A percentile compares a stretch with the other conserved stretches of the same genome.
Evolutionary conservation across 2,888 invertebrate genomes (phyloP).

Genomic region (Dyspetes luteomarginatus): DNA sequence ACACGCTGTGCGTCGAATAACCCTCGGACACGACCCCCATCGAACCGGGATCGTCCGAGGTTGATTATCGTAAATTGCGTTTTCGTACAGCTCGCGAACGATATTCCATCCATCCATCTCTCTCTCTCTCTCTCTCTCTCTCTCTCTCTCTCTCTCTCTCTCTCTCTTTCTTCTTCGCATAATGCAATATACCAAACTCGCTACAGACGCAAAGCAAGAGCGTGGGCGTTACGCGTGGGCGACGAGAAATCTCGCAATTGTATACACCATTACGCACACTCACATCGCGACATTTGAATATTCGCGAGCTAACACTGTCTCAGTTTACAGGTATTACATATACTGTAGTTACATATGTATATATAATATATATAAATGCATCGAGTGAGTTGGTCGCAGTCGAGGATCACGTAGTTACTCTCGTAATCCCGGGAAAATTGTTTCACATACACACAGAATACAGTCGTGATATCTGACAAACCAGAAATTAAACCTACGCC

Average conservation of each 20-base stretch:
- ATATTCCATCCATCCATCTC: conserved; percentile 51
- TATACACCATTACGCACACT: background rate
- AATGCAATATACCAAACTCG: conserved; percentile 39
- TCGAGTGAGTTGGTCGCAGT: background rate
- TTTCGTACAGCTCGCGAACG: conserved; percentile 64
- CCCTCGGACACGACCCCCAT: conserved; percentile 28
- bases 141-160: conserved; percentile 1
- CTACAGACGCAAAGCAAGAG: conserved; percentile 26
- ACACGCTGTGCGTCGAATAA: conserved; percentile 29
- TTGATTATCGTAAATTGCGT: conserved; percentile 70
- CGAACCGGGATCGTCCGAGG: conserved; percentile 59
- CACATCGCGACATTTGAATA: conserved; percentile 51
- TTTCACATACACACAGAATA: conserved; percentile 6
- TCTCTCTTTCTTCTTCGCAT: conserved; percentile 9
- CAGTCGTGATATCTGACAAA: conserved; percentile 39
- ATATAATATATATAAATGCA: background rate
- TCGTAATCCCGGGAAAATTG: conserved; percentile 53
- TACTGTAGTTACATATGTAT: background rate
- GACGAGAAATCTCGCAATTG: conserved; percentile 51
- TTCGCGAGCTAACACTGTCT: conserved; percentile 46
- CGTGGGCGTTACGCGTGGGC: conserved; percentile 65
- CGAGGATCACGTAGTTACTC: conserved; percentile 16
- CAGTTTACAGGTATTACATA: conserved; percentile 52
- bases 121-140: too few relatives aligned
- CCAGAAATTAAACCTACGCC: conserved; percentile 61